Evolutionary conservation across 2,797 vertebrate species (phyloP), one percentile per base, ranked within the genome.

Genomic region (Arrhamphus sclerolepis): DNA sequence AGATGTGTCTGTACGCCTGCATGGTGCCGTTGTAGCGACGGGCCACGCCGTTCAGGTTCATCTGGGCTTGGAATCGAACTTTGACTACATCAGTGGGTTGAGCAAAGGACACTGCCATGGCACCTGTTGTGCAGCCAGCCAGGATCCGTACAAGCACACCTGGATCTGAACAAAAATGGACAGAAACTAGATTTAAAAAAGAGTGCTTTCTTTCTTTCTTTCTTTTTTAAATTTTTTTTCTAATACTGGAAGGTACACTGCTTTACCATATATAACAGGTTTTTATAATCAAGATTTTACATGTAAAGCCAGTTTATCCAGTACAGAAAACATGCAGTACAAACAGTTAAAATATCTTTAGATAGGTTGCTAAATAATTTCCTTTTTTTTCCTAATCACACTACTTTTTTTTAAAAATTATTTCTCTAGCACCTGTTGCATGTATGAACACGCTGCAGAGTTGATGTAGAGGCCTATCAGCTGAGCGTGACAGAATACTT

Each of bases 21-120:
- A 96, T 91, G 26, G 95, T 96, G 28, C 95, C 93, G 0, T 21
- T 94, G 87, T 97, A 96, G 63, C 94, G 93, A 0, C 92, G 93
- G 10, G 92, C 91, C 62, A 92, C 90, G 0, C 95, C 92, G 0
- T 81, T 65, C 5, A 95, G 88, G 57, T 90, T 94, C 89, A 87
- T 89, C 87, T 95, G 94, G 1, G 94, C 95, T 58, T 96, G 95
- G 66, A 96, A 94, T 44, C 95, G 84, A 74, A 96, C 95, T 83
- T 96, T 95, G 50, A 95, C 94, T 14, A 96, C 95, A 2, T 96
- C 95, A 0, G 95, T 96, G 48, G 95, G 95, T 66, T 96, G 94
- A 4, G 95, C 95, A 2, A 94, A 81, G 17, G 93, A 91, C 46
- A 96, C 94, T 0, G 94, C 95, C 91, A 95, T 88, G 1, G 94